phyloP scores from a whole-genome alignment of 92 coral and sea anemone species.

The Heliopora coerulea region DNA sequence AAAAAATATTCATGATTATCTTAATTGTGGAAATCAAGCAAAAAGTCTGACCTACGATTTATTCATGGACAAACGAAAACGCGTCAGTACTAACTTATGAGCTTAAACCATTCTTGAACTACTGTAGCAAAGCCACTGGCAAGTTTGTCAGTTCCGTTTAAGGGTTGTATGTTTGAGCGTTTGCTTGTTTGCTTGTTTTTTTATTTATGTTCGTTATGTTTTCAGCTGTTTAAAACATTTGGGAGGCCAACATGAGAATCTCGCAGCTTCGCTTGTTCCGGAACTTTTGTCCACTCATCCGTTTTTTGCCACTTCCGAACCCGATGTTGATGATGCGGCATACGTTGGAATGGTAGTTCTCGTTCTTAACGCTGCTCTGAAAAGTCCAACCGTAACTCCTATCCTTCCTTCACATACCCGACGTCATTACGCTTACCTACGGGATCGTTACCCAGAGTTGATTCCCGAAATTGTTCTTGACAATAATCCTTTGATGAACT shows the following conservation, averaged over 20 bases:
- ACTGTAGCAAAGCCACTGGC: too few species aligned
- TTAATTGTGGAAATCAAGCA: too few species aligned
- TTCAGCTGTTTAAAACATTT: constrained; percentile 79
- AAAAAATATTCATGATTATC: too few species aligned
- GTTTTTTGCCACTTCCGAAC: constrained; percentile 94
- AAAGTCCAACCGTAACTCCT: constrained; percentile 79
- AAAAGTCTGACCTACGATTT: too few species aligned
- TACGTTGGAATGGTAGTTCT: constrained; percentile 89
- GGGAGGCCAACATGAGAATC: constrained; percentile 85
- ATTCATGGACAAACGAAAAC: too few species aligned
- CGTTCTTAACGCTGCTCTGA: constrained; percentile 90
- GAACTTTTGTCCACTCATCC: constrained; percentile 97
- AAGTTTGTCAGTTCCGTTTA: too few species aligned
- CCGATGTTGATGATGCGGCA: constrained; percentile 95
- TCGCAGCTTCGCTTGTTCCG: constrained; percentile 89
- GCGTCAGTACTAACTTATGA: too few species aligned
- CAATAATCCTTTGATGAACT: constrained; percentile 40
- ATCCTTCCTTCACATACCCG: constrained; percentile 91
- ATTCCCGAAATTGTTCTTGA: constrained; percentile 79
- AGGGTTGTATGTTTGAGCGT: too few species aligned
- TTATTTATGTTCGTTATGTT: background rate
- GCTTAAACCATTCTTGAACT: too few species aligned
- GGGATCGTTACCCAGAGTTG: constrained; percentile 87
- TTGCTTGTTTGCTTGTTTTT: too few species aligned
- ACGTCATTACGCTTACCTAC: constrained; percentile 81